Percentiles rank a stretch among this genome's conserved stretches.
phyloP scores from a whole-genome alignment of 2,797 vertebrate species.

The Morus bassanus region DNA sequence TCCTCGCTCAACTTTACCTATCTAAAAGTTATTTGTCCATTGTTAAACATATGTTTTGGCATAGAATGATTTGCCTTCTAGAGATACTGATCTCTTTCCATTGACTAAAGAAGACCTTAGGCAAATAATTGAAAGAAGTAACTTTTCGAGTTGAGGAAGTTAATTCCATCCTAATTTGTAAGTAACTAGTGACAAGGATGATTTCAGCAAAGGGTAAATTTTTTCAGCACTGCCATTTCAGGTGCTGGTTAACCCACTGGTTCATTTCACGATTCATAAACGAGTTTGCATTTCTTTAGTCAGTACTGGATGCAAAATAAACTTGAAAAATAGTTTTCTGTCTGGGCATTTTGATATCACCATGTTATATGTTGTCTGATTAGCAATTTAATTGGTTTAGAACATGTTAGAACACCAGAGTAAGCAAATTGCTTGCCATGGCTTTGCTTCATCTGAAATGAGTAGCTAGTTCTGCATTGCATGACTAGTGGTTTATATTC shows the following conservation, averaged over 20 bases:
- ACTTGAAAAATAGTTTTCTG: background rate
- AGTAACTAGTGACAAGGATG: background rate
- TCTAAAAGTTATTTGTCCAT: background rate
- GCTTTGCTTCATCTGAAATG: conserved; percentile 6
- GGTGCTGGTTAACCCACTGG: background rate
- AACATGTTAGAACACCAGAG: background rate
- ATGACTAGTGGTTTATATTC: background rate
- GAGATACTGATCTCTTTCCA: background rate
- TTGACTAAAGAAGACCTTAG: background rate
- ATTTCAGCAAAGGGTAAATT: background rate
- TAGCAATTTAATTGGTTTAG: background rate
- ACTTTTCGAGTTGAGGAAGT: background rate
- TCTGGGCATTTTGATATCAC: background rate
- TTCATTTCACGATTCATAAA: background rate
- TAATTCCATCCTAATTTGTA: background rate
- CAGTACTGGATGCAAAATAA: background rate
- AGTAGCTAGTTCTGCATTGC: background rate
- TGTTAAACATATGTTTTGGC: background rate
- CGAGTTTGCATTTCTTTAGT: background rate
- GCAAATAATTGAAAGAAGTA: background rate
- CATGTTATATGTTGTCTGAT: background rate
- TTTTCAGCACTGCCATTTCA: background rate
- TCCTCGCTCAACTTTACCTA: background rate
- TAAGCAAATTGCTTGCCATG: background rate
- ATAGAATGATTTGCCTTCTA: background rate